A percentile compares a stretch with the other conserved stretches of the same genome.
Conservation (phyloP, 2,113 vertebrate genomes). For the Apodemus speciosus region DNA sequence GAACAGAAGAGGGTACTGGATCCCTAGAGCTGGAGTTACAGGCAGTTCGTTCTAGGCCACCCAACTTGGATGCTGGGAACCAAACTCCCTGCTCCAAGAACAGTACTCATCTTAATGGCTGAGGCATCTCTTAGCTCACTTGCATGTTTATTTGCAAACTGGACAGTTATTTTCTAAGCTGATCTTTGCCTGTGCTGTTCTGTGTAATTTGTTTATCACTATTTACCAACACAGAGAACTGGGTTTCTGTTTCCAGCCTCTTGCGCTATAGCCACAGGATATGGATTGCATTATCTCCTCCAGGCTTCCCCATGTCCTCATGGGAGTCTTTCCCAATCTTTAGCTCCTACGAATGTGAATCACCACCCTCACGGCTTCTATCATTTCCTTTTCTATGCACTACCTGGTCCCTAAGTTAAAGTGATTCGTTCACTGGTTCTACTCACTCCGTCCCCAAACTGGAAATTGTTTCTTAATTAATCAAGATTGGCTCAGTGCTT, state of each 20-base stretch:
- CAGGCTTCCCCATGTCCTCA: not conserved
- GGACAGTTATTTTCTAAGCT: not conserved
- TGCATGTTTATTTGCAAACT: not conserved
- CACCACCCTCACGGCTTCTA: not conserved
- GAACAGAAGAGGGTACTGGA: not conserved
- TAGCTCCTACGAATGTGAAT: not conserved
- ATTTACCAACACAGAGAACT: not conserved
- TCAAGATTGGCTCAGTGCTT: not conserved
- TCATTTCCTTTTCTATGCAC: not conserved
- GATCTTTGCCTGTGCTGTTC: not conserved
- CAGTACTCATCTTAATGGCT: not conserved
- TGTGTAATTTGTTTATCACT: not conserved
- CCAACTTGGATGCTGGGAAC: not conserved
- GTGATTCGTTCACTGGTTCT: not conserved
- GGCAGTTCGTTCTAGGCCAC: not conserved
- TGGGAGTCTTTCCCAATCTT: not conserved
- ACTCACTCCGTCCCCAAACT: not conserved
- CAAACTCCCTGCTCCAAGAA: not conserved
- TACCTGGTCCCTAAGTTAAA: not conserved
- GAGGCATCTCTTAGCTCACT: not conserved
- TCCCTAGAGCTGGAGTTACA: not conserved
- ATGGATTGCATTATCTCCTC: not conserved
- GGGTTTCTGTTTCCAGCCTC: not conserved
- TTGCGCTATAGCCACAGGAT: not conserved
- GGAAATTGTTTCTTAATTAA: conserved; percentile 8